Evolutionary conservation across 2,797 vertebrate species (phyloP), one percentile per base, ranked within the genome.

Genomic region (Characodon lateralis): DNA sequence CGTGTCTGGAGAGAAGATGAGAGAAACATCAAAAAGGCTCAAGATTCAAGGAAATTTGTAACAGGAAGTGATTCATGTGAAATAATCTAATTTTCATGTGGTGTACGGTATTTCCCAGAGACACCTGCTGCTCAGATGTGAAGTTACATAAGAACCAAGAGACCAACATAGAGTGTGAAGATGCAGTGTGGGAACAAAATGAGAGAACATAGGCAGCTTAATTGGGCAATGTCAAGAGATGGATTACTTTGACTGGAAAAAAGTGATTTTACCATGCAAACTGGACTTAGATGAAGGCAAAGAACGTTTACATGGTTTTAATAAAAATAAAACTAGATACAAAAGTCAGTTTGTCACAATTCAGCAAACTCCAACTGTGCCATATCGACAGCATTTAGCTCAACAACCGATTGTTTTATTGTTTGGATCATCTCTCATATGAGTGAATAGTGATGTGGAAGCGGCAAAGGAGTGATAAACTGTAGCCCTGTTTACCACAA

Each of bases 61-160:
- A 75, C 79, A 85, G 83, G 35, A 78, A 83, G 74, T 28, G 8
- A 46, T 79, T 72, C 55, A 63, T 9, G 69, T 63, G 58, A 39
- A 72, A 77, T 13, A 53, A 1, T n/a, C 2, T 74, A 43, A 73
- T 84, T 61, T 73, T 35, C 83, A 74, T 39, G 61, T 61, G 41
- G 61, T 1, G 16, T 75, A 74, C 74, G 69, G 71, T 77, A 51
- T 86, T 83, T 87, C 82, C 84, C 80, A 46, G 68, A 81, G 75
- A 71, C 72, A 43, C 18, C 50, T 75, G 81, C 74, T 65, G 76
- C 82, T 81, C 46, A 78, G 78, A 82, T 8, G 22, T 80, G 72
- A 79, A 70, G 83, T 76, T 61, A 77, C 78, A 75, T 66, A 63
- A 63, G 56, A 84, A 71, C 59, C 74, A 7, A 69, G 82, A 68